Conservation (phyloP, 2,888 invertebrate species). For the Cataglyphis altisquamis region DNA sequence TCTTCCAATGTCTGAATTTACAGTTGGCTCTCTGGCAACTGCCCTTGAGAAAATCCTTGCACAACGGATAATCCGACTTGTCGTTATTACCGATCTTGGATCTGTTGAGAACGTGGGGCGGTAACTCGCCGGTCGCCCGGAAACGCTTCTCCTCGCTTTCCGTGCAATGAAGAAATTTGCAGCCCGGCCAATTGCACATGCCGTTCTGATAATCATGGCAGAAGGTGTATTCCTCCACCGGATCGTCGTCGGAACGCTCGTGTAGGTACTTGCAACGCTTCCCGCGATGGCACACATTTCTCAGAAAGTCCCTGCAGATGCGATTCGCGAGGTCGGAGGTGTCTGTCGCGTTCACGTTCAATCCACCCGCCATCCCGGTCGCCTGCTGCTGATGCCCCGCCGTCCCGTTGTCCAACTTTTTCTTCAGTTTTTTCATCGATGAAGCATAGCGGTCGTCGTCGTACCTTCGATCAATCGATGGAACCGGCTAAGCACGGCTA, state of each 20-base stretch:
- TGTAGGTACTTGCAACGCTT: conserved; percentile 87
- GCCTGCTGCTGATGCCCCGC: conserved; percentile 8
- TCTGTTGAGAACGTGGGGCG: conserved; percentile 87
- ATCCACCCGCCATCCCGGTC: conserved; percentile 73
- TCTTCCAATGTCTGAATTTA: conserved; percentile 80
- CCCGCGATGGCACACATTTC: conserved; percentile 88
- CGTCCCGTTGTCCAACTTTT: conserved; percentile 61
- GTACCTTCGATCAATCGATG: not conserved
- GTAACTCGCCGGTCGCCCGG: conserved; percentile 91
- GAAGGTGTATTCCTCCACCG: conserved; percentile 86
- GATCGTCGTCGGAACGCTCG: conserved; percentile 85
- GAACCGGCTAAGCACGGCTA: conserved; percentile 10
- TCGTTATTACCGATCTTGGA: conserved; percentile 79
- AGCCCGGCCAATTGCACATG: conserved; percentile 91
- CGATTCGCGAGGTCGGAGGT: conserved; percentile 78
- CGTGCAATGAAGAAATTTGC: conserved; percentile 92
- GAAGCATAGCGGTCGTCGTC: conserved; percentile 62
- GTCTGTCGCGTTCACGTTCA: conserved; percentile 73
- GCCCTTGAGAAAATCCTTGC: conserved; percentile 87
- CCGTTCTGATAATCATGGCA: conserved; percentile 92
- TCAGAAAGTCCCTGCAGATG: conserved; percentile 88
- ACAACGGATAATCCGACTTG: conserved; percentile 86
- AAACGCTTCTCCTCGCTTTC: conserved; percentile 93
- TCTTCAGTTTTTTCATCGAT: conserved; percentile 78
- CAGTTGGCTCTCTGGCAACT: conserved; percentile 85